Percentiles rank a stretch among this genome's conserved stretches.
phyloP scores from a whole-genome alignment of 2,888 invertebrate genomes.

The Aleiodes alternator region DNA sequence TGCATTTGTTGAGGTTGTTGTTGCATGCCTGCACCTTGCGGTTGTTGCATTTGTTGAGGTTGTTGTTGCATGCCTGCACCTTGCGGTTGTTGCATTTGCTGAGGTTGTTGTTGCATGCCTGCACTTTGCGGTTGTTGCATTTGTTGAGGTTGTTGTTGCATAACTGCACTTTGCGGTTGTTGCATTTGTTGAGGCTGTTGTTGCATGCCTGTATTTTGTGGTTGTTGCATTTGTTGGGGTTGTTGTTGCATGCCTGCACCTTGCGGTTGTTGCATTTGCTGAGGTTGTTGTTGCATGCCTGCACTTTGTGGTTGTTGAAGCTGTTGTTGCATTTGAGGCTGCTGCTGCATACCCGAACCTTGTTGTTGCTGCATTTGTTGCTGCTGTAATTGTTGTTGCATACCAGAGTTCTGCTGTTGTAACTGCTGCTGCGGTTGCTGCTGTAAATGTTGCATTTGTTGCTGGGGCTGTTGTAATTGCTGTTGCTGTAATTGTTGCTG shows the following conservation, averaged over 20 bases:
- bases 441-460: conserved; percentile 57
- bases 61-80: conserved; percentile 44
- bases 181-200: conserved; percentile 3
- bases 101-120: conserved; percentile 36
- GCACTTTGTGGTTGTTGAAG: conserved; percentile 22
- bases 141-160: conserved; percentile 20
- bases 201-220: background rate
- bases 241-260: conserved; percentile 58
- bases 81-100: conserved; percentile 57
- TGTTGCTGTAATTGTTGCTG: conserved; percentile 69
- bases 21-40: conserved; percentile 50
- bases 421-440: conserved; percentile 70
- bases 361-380: conserved; percentile 68
- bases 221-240: conserved; percentile 31
- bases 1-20: conserved; percentile 41
- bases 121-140: conserved; percentile 49
- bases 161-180: conserved; percentile 50
- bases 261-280: conserved; percentile 24
- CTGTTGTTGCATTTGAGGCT: conserved; percentile 41
- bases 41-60: conserved; percentile 43
- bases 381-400: conserved; percentile 44
- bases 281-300: conserved; percentile 58
- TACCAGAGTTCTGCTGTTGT: conserved; percentile 61
- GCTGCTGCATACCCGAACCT: conserved; percentile 57
- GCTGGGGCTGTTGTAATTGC: conserved; percentile 59